Conservation (phyloP, 2,797 vertebrate species). For the Botia kubotai region DNA sequence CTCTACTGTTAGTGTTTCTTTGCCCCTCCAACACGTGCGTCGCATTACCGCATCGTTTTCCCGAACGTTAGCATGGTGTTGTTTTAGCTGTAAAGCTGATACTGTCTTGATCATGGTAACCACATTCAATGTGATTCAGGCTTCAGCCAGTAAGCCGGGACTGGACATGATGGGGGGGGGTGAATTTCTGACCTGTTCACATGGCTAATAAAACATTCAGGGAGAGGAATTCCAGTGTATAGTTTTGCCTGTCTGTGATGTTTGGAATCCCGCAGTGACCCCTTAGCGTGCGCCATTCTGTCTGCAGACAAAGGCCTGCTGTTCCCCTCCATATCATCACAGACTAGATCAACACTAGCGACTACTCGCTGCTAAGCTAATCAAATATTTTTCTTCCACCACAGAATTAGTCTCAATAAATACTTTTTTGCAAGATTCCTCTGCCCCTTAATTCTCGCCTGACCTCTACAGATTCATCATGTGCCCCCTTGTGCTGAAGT, state of each 20-base stretch:
- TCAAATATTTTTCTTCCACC: constrained; percentile 88
- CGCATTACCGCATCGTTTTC: constrained; percentile 59
- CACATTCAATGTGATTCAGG: constrained; percentile 57
- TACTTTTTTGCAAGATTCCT: constrained; percentile 70
- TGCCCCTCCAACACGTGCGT: constrained; percentile 55
- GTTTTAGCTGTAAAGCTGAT: constrained; percentile 67
- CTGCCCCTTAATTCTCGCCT: constrained; percentile 33
- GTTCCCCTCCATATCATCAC: constrained; percentile 80
- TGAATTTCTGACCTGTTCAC: constrained; percentile 83
- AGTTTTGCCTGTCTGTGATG: constrained; percentile 80
- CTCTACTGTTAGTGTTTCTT: constrained; percentile 37
- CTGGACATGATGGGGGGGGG: constrained; percentile 68
- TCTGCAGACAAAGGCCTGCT: constrained; percentile 86
- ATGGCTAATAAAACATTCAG: constrained; percentile 86
- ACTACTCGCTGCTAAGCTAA: constrained; percentile 78
- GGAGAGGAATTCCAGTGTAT: constrained; percentile 81
- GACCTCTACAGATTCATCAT: constrained; percentile 44
- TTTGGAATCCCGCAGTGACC: constrained; percentile 84
- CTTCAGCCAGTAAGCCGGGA: constrained; percentile 66
- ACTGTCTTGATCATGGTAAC: constrained; percentile 53
- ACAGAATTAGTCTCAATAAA: constrained; percentile 84
- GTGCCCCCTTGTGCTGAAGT: constrained; percentile 50
- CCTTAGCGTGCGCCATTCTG: constrained; percentile 87
- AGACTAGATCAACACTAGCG: constrained; percentile 75
- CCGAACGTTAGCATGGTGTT: constrained; percentile 61